These are phyloP conservation scores for Lordiphosa clarofinis DNA, from an alignment of 1,140 invertebrate genomes.

Conservation along the genomic window DNA sequence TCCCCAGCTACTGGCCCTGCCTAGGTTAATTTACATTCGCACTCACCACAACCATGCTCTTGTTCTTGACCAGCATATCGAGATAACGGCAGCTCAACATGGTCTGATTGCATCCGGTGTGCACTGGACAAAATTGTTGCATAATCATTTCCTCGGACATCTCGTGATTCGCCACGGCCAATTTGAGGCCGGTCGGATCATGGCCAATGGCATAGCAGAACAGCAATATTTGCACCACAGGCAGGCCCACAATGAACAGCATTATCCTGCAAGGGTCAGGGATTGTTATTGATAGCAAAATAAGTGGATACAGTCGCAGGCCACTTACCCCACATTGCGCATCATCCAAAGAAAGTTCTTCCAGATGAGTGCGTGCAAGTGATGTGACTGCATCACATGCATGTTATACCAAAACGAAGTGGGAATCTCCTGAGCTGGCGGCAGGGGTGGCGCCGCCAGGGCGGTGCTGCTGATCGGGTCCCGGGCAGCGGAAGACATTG, in stretches of 20 bases:
- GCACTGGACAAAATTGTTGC: conserved; percentile 81
- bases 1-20: conserved; percentile 1
- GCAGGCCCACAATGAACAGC: conserved; percentile 94
- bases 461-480: conserved; percentile 81
- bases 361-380: conserved; percentile 92
- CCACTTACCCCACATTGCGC: conserved; percentile 91
- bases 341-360: conserved; percentile 96
- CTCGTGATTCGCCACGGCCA: conserved; percentile 94
- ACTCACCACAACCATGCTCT: conserved; percentile 83
- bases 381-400: conserved; percentile 84
- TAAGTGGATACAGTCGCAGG: neutral
- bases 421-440: conserved; percentile 82
- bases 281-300: conserved; percentile 3
- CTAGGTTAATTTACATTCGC: conserved; percentile 67
- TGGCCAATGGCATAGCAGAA: conserved; percentile 97
- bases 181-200: conserved; percentile 89
- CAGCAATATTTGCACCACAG: conserved; percentile 94
- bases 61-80: conserved; percentile 83
- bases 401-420: conserved; percentile 82
- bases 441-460: conserved; percentile 82
- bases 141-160: conserved; percentile 82
- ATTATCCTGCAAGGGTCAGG: conserved; percentile 84
- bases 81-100: conserved; percentile 89
- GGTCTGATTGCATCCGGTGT: conserved; percentile 84
- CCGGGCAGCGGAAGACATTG: conserved; percentile 85